phyloP scores from a whole-genome alignment of 2,888 invertebrate genomes.

The Meliscaeva auricollis region DNA sequence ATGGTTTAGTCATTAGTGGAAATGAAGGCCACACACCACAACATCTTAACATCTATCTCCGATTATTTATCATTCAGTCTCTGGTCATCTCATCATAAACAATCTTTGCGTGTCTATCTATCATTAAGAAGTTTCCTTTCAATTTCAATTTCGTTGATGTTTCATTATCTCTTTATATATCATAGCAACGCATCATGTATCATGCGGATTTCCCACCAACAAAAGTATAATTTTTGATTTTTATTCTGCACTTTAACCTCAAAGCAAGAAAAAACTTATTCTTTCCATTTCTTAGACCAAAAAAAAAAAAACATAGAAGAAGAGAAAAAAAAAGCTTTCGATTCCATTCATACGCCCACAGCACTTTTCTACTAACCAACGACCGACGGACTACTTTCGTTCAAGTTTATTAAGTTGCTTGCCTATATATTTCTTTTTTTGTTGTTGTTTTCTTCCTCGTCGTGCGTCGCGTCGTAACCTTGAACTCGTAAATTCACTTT shows the following conservation, averaged over 20 bases:
- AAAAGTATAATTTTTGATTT: constrained; percentile 29
- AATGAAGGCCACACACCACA: constrained; percentile 25
- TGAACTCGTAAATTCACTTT: constrained; percentile 70
- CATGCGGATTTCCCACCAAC: constrained; percentile 10
- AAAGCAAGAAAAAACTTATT: constrained; percentile 14
- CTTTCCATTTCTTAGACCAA: constrained; percentile 11
- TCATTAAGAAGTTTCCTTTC: constrained; percentile 32
- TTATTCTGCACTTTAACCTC: constrained; percentile 14
- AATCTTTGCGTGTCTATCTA: constrained; percentile 26
- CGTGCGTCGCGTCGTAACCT: constrained; percentile 47
- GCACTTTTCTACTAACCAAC: neutral
- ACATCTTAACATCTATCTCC: neutral
- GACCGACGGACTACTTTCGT: constrained; percentile 10
- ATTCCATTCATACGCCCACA: constrained; percentile 35
- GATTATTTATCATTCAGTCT: neutral
- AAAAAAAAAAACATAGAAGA: neutral
- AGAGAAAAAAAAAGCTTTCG: constrained; percentile 28
- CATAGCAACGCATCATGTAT: neutral
- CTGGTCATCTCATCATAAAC: constrained; percentile 12
- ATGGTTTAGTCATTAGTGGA: constrained; percentile 29
- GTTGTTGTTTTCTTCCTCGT: neutral
- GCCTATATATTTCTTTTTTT: constrained; percentile 24
- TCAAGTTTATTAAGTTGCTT: constrained; percentile 30
- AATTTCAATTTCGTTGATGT: constrained; percentile 25
- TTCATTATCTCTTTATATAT: neutral